Evolutionary conservation across 2,888 invertebrate genomes (phyloP), one percentile per base, ranked within the genome.

Genomic region (Hyppa rectilinea): DNA sequence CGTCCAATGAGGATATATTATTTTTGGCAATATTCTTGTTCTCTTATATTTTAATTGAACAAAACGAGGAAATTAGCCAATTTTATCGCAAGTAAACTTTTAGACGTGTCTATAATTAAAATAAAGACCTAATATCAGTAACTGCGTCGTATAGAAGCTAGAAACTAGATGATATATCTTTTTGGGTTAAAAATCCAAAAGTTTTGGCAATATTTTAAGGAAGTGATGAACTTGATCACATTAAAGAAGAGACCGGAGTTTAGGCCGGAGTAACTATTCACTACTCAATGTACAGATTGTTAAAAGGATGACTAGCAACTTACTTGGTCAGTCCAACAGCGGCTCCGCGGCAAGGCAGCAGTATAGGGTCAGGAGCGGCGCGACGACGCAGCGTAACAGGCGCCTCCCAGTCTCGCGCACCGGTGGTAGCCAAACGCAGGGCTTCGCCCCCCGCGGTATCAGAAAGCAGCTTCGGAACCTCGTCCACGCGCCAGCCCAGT

Each of bases 401-500:
- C 67, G 99, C 99, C 83, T 98, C 98, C 90, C 97, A 97, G 76
- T 98, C 98, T 69, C 97, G 96, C 10, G 97, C 89, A 94, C 97
- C 90, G 96, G 92, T 94, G 26, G 94, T 92, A 72, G 96, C 96
- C 91, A 96, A 96, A 80, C 95, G 94, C 72, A 92, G 94, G 83
- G 93, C 96, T 91, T 92, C 97, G 87, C 92, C 96, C 5, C 93
- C 93, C 31, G 96, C 96, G 1, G 93, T 89, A n/a, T 95, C 96
- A 5, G 91, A 81, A 23, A 95, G 80, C 14, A 93, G 88, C 36
- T 92, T 88, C 2, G 93, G 91, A 0, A 92, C 92, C 7, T 94
- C 95, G 47, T 95, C 95, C 2, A 89, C 82, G 20, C 95, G 92
- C 95, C 95, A 96, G 50, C 99, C 98, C 79, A 99, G 96, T 81